Evolutionary conservation across 2,113 vertebrate genomes (phyloP).

Genomic region (Caranx melampygus): DNA sequence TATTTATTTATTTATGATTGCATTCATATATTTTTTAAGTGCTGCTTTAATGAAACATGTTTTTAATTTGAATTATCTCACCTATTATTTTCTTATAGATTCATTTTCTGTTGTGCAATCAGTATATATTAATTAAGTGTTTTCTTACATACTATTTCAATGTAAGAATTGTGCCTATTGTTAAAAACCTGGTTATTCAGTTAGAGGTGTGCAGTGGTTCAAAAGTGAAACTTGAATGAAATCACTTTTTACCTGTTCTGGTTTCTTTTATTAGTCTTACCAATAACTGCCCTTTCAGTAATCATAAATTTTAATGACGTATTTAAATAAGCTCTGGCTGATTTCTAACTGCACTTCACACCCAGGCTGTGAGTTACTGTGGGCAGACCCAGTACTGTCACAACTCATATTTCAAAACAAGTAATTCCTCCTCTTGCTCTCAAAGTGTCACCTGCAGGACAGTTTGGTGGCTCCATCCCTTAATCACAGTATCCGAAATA

Average conservation of each 20-base stretch:
- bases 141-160: not conserved
- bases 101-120: too few relatives aligned
- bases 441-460: constrained; percentile 14
- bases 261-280: not conserved
- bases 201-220: not conserved
- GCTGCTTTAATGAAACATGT: too few relatives aligned
- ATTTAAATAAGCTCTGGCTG: not conserved
- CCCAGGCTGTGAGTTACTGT: not conserved
- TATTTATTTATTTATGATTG: too few relatives aligned
- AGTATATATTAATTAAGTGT: too few relatives aligned
- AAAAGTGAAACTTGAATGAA: not conserved
- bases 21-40: too few relatives aligned
- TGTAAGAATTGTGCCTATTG: not conserved
- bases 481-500: not conserved
- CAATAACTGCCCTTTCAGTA: not conserved
- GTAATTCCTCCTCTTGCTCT: not conserved
- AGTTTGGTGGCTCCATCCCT: not conserved
- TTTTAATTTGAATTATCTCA: too few relatives aligned
- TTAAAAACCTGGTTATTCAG: not conserved
- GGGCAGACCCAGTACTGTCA: not conserved
- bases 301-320: constrained; percentile 23
- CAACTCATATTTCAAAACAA: not conserved
- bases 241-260: constrained; percentile 4
- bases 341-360: constrained; percentile 2
- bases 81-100: too few relatives aligned